Conservation (phyloP, 2,113 vertebrate species). For the Bos javanicus region DNA sequence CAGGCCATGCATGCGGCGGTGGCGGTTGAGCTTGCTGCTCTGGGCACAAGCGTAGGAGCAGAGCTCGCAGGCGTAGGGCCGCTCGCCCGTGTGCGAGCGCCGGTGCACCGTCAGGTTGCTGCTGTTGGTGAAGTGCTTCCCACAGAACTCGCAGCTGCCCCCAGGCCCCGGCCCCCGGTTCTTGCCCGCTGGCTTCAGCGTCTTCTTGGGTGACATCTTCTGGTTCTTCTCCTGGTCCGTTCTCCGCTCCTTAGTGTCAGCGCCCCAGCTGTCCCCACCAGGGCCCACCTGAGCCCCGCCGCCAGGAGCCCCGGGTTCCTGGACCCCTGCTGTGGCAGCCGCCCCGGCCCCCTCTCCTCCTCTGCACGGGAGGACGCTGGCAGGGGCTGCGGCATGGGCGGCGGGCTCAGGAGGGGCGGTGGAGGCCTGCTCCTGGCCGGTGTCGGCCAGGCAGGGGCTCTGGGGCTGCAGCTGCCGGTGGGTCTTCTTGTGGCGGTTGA, state of each 20-base stretch:
- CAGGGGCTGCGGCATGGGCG: slow-evolving; percentile 68
- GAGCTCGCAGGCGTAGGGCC: slow-evolving; percentile 88
- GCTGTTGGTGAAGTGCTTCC: slow-evolving; percentile 89
- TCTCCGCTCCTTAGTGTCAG: not conserved
- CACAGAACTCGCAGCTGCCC: slow-evolving; percentile 89
- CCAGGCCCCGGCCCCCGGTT: slow-evolving; percentile 61
- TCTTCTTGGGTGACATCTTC: slow-evolving; percentile 72
- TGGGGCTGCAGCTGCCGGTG: slow-evolving; percentile 71
- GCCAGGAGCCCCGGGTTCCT: slow-evolving; percentile 63
- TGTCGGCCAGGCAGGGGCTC: slow-evolving; percentile 57
- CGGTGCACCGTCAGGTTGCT: slow-evolving; percentile 92
- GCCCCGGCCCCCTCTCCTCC: slow-evolving; percentile 13
- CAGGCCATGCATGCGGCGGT: slow-evolving; percentile 90
- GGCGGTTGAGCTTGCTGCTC: slow-evolving; percentile 91
- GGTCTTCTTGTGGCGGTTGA: slow-evolving; percentile 92
- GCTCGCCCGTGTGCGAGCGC: slow-evolving; percentile 89
- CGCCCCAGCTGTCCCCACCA: not conserved
- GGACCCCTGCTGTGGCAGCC: not conserved
- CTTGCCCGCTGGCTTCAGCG: slow-evolving; percentile 70
- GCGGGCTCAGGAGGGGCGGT: slow-evolving; percentile 80
- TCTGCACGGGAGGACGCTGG: not conserved
- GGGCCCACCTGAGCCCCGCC: slow-evolving; percentile 57
- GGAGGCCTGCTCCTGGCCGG: slow-evolving; percentile 80
- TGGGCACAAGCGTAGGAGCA: slow-evolving; percentile 91
- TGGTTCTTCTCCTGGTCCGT: slow-evolving; percentile 40